These are phyloP conservation scores for Pseudonaja textilis DNA, from an alignment of 2,113 vertebrate species.

Conservation along the genomic window DNA sequence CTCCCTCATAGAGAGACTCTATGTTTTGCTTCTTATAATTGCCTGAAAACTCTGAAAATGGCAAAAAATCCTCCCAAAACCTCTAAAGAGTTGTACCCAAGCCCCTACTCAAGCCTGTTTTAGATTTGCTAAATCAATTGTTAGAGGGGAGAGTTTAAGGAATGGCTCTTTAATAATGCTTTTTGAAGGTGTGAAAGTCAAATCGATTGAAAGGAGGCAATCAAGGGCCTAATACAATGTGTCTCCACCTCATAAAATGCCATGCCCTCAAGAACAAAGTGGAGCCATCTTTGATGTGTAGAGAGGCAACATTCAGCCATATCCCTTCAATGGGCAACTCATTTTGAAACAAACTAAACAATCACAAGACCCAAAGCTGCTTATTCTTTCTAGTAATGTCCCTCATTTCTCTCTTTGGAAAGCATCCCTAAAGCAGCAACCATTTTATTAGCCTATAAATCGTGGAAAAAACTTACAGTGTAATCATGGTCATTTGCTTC, in stretches of 20 bases:
- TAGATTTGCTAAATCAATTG: background rate
- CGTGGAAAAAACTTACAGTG: constrained; percentile 50
- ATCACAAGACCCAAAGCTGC: background rate
- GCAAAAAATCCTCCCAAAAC: background rate
- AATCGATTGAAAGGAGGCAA: background rate
- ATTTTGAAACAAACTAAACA: background rate
- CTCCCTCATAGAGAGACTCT: background rate
- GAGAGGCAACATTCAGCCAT: background rate
- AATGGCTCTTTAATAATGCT: background rate
- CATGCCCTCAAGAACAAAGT: background rate
- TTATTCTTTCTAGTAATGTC: constrained; percentile 42
- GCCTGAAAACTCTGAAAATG: background rate
- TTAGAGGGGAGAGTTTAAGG: background rate
- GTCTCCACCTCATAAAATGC: background rate
- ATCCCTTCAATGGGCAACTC: background rate
- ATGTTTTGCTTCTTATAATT: background rate
- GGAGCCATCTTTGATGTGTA: background rate
- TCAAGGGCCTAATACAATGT: background rate
- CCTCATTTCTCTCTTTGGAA: constrained; percentile 39
- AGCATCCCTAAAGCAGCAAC: constrained; percentile 45
- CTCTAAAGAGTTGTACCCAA: background rate
- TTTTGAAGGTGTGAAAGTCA: background rate
- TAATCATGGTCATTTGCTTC: constrained; percentile 60
- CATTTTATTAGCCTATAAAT: constrained; percentile 66
- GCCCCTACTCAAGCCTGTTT: background rate